Evolutionary conservation across 2,888 invertebrate genomes (phyloP).

Genomic region (Toxonevra muliebris): DNA sequence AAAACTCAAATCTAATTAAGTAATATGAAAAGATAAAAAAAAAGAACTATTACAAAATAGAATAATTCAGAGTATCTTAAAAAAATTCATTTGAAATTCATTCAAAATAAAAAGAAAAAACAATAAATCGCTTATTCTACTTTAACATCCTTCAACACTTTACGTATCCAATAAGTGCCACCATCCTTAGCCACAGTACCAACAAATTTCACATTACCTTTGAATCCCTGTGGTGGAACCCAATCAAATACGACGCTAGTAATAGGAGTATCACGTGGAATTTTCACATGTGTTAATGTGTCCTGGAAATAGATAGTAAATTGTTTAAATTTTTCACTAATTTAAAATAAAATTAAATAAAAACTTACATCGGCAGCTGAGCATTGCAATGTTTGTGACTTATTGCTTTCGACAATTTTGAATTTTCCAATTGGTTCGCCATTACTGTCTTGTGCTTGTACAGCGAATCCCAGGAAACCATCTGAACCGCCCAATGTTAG

Average conservation of each 20-base stretch:
- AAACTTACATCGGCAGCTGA: slow-evolving; percentile 50
- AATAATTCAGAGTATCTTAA: too few species aligned
- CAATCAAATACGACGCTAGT: slow-evolving; percentile 71
- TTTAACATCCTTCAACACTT: slow-evolving; percentile 71
- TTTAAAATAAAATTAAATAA: not conserved
- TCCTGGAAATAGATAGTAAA: slow-evolving; percentile 68
- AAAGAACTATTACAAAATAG: too few species aligned
- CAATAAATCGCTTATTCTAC: slow-evolving; percentile 59
- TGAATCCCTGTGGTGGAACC: slow-evolving; percentile 72
- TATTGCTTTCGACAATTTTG: slow-evolving; percentile 65
- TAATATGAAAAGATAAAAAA: too few species aligned
- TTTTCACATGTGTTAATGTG: slow-evolving; percentile 75
- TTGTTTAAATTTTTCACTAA: too few species aligned
- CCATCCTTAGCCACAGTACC: slow-evolving; percentile 76
- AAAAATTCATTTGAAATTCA: slow-evolving; percentile 29
- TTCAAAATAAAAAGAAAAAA: slow-evolving; percentile 29
- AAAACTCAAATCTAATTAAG: too few species aligned
- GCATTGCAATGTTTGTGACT: slow-evolving; percentile 61
- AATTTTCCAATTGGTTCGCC: slow-evolving; percentile 73
- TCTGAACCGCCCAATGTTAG: slow-evolving; percentile 65
- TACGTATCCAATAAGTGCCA: slow-evolving; percentile 77
- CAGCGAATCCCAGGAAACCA: slow-evolving; percentile 72
- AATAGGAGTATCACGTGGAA: slow-evolving; percentile 66
- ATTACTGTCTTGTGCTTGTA: slow-evolving; percentile 72
- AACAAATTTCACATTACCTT: slow-evolving; percentile 73